These are phyloP conservation scores for Equus przewalskii DNA, from an alignment of 2,113 vertebrate species.

Conservation along the genomic window DNA sequence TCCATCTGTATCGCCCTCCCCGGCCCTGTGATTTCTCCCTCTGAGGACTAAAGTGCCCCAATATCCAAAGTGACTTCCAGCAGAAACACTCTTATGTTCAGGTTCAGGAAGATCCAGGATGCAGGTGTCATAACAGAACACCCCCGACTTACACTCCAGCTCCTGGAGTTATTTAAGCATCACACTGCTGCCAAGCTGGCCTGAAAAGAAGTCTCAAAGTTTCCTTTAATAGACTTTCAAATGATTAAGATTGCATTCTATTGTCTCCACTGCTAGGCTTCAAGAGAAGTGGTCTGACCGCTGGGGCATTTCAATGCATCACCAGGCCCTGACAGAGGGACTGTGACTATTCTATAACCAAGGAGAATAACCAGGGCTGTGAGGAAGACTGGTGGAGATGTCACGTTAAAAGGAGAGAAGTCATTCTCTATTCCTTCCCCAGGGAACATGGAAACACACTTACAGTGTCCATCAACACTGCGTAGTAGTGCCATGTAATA, in stretches of 20 bases:
- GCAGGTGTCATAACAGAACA: background rate
- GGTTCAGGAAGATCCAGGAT: background rate
- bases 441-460: background rate
- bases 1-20: fast-evolving
- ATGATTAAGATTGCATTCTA: background rate
- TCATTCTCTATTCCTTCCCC: background rate
- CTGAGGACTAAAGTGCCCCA: background rate
- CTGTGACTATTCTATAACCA: background rate
- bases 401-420: background rate
- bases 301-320: background rate
- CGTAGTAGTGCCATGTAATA: background rate
- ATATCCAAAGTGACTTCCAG: background rate
- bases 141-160: background rate
- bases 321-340: background rate
- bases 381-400: background rate
- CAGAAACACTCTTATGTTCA: background rate
- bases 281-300: background rate
- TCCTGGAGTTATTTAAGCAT: background rate
- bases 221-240: background rate
- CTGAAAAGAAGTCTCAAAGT: background rate
- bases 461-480: background rate
- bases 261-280: background rate
- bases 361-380: background rate
- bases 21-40: background rate
- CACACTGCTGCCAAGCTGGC: background rate